Conservation (phyloP, 1,140 invertebrate genomes). For the Drosophila ananassae region DNA sequence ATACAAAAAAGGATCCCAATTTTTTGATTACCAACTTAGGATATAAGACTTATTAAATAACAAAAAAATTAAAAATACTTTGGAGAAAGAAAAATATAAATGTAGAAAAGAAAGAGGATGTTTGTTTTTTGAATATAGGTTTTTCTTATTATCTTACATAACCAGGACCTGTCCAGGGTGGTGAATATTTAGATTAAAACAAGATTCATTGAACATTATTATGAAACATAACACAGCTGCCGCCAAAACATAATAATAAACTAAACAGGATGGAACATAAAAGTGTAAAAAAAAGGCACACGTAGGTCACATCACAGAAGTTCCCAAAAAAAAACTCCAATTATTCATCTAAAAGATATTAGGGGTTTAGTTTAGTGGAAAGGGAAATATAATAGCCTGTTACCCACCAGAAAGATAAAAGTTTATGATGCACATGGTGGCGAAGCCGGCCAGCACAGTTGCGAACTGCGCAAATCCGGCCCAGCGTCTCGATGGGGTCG, state of each 20-base stretch:
- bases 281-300: constrained; percentile 19
- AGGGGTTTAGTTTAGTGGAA: too few species aligned
- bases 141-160: constrained; percentile 5
- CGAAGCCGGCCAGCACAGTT: constrained; percentile 86
- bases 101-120: constrained; percentile 52
- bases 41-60: constrained; percentile 53
- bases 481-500: constrained; percentile 80
- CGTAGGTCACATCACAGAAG: constrained; percentile 25
- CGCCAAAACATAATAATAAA: constrained; percentile 15
- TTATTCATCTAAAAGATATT: constrained; percentile 45
- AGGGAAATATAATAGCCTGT: background rate
- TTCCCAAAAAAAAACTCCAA: background rate
- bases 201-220: constrained; percentile 17
- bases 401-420: constrained; percentile 84
- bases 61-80: constrained; percentile 42
- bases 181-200: background rate
- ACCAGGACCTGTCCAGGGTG: background rate
- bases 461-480: constrained; percentile 87
- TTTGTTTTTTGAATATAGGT: background rate
- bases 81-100: constrained; percentile 69
- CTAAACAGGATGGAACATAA: background rate
- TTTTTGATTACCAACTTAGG: constrained; percentile 66
- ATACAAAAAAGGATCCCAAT: constrained; percentile 22
- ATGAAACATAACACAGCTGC: constrained; percentile 30
- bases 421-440: constrained; percentile 86